A percentile compares a stretch with the other conserved stretches of the same genome.
phyloP scores from a whole-genome alignment of 2,797 vertebrate species.

The Toxotes lorentzi region DNA sequence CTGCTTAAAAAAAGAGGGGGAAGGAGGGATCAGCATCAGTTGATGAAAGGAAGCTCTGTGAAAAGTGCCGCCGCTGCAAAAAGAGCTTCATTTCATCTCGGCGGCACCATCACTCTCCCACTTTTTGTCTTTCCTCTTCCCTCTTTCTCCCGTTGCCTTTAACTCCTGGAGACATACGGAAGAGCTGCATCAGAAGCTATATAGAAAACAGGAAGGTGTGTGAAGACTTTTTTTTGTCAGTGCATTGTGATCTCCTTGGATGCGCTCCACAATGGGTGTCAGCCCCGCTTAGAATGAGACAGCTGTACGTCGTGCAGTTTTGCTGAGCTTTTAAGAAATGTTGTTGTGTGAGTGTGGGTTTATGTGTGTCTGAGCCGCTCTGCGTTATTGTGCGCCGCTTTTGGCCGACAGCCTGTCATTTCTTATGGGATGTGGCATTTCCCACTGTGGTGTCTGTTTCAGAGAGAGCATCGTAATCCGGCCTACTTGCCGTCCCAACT shows the following conservation, averaged over 20 bases:
- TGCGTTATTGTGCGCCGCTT: conserved; percentile 32
- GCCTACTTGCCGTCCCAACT: conserved; percentile 38
- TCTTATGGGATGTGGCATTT: conserved; percentile 61
- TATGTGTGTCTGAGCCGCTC: conserved; percentile 38
- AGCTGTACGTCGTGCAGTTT: conserved; percentile 58
- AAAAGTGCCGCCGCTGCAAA: conserved; percentile 59
- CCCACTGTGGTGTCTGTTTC: conserved; percentile 61
- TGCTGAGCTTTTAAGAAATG: conserved; percentile 73
- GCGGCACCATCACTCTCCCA: conserved; percentile 50
- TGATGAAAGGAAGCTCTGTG: conserved; percentile 67
- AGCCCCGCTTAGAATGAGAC: conserved; percentile 50
- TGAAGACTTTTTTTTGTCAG: conserved; percentile 44
- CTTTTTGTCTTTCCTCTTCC: conserved; percentile 42
- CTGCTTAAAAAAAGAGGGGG: conserved; percentile 30
- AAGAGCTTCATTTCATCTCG: conserved; percentile 62
- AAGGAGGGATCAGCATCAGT: conserved; percentile 56
- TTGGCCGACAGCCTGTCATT: conserved; percentile 57
- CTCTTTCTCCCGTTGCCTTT: conserved; percentile 34
- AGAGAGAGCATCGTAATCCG: conserved; percentile 56
- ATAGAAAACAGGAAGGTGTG: conserved; percentile 50
- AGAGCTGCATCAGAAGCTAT: conserved; percentile 39
- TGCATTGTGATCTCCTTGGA: conserved; percentile 63
- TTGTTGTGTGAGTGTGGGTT: conserved; percentile 37
- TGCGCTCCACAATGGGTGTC: conserved; percentile 59
- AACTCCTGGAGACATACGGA: conserved; percentile 40